phyloP scores from a whole-genome alignment of 1,140 invertebrate species.

The Bombus balteatus region DNA sequence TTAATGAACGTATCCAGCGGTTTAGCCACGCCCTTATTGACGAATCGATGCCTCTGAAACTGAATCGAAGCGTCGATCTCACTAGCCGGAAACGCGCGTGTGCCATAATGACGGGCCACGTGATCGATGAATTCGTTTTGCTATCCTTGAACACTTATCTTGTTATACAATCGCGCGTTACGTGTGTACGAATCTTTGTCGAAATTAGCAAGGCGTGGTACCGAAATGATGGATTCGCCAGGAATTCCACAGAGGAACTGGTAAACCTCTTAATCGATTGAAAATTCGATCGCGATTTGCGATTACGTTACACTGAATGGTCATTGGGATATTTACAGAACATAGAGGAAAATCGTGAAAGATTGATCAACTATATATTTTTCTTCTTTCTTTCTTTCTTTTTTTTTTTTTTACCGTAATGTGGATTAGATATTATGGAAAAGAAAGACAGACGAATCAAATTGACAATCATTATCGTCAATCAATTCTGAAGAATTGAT shows the following conservation, averaged over 20 bases:
- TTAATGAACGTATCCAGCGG: slow-evolving; percentile 48
- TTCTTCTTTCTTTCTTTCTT: no score
- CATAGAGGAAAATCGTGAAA: not conserved
- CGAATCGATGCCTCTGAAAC: slow-evolving; percentile 11
- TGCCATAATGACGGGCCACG: slow-evolving; percentile 39
- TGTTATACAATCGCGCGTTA: slow-evolving; percentile 54
- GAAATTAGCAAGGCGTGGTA: slow-evolving; percentile 5
- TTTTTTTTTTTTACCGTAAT: not conserved
- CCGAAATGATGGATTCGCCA: slow-evolving; percentile 16
- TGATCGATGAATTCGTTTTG: slow-evolving; percentile 57
- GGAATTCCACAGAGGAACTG: not conserved
- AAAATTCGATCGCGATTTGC: not conserved
- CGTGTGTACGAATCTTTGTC: slow-evolving; percentile 37
- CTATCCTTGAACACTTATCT: slow-evolving; percentile 38
- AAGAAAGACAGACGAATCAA: not conserved
- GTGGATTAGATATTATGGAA: not conserved
- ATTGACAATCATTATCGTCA: no score
- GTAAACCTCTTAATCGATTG: not conserved
- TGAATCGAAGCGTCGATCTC: slow-evolving; percentile 31
- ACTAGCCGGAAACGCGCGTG: slow-evolving; percentile 51
- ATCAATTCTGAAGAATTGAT: not conserved
- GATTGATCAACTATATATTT: no score
- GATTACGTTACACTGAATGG: no score
- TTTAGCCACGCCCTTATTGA: slow-evolving; percentile 42
- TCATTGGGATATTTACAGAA: not conserved